Base-by-base conservation (phyloP, 2,113 vertebrate species). In the Terrapene triunguis region DNA sequence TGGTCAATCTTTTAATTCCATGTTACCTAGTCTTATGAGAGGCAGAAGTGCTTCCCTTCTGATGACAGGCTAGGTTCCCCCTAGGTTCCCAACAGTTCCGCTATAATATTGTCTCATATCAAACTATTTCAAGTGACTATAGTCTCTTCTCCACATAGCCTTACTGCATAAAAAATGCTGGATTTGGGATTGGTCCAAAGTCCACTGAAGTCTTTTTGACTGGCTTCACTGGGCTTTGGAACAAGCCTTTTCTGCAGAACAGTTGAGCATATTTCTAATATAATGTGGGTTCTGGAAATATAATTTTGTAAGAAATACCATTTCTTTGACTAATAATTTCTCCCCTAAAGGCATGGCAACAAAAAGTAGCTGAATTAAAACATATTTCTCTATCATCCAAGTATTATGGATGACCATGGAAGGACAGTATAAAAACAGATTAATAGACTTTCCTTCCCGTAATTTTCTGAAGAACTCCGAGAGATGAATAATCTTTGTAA, bases 331-430 rank as follows among this genome's bases (percentile, higher is more conserved):
- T 44, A 94, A 88, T 42, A 84, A 82, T 48, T 27, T 5, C 21
- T 54, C 79, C 65, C 80, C 55, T 87, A 25, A 86, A 82, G 79
- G 25, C n/a, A 42, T 3, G 5, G 1, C 4, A 69, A 50, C 32
- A 83, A 91, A 72, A 95, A 91, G 50, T 11, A 87, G n/a, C 76
- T 89, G 54, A 89, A 21, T 80, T 65, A 89, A 65, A 89, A 47
- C 65, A 44, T 16, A 12, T 62, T 86, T 69, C 13, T 82, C 22
- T 89, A 1, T 85, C 5, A 2, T 22, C 19, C 38, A 78, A 78
- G 62, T 51, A 69, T 89, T 54, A 53, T 51, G 53, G 72, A 80
- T 87, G 74, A 6, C 76, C 8, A 0, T 42, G 3, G 0, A 21
- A 69, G 76, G n/a, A 51, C 47, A 74, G 17, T 24, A 44, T 48